Percentiles rank a stretch among this genome's conserved stretches.
phyloP scores from a whole-genome alignment of 2,797 vertebrate genomes.

The Danio albolineatus region DNA sequence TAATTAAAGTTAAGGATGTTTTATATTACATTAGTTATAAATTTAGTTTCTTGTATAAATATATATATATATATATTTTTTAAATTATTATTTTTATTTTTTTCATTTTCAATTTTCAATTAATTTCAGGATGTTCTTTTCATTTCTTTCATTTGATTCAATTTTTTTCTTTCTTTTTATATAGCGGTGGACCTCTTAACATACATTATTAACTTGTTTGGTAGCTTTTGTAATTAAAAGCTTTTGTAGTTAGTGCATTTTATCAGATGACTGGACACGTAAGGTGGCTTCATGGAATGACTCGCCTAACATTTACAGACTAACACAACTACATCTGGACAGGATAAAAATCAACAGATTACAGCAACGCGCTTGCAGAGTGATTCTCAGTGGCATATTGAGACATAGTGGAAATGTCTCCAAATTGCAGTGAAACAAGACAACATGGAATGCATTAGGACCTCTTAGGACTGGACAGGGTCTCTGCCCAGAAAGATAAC shows the following conservation, averaged over 20 bases:
- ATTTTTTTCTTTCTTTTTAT: not conserved
- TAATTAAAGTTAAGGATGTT: no score
- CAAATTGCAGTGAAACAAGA: conserved; percentile 17
- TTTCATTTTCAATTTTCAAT: no score
- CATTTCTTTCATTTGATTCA: no score
- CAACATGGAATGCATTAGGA: conserved; percentile 60
- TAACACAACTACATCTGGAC: conserved; percentile 3
- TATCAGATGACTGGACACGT: not conserved
- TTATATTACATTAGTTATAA: no score
- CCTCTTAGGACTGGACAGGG: conserved; percentile 59
- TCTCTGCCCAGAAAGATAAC: conserved; percentile 69
- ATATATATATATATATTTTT: no score
- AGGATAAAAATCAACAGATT: conserved; percentile 6
- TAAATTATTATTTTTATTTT: no score
- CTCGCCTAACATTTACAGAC: not conserved
- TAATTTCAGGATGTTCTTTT: no score
- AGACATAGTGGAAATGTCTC: not conserved
- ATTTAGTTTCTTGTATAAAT: no score
- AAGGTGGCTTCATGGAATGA: not conserved
- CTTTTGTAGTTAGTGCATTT: conserved; percentile 6
- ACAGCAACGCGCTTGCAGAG: not conserved
- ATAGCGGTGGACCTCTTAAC: no score
- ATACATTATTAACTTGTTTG: no score
- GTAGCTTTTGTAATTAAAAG: not conserved
- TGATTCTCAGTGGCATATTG: not conserved